These are phyloP conservation scores for Bombus balteatus DNA, from an alignment of 1,140 invertebrate genomes.

Conservation along the genomic window DNA sequence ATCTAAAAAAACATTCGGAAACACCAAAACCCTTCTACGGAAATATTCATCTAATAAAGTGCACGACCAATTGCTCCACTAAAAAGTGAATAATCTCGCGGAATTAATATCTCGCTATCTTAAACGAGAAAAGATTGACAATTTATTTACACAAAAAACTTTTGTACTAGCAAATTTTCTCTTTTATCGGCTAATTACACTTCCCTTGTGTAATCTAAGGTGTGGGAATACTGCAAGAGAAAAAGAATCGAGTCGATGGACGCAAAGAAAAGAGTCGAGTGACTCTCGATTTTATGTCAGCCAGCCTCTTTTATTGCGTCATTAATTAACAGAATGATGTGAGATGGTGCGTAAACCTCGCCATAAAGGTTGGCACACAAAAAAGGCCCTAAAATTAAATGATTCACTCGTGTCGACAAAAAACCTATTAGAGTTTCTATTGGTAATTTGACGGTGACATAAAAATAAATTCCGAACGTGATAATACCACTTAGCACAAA, in stretches of 20 bases:
- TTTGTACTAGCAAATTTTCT: background rate
- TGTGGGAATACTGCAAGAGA: background rate
- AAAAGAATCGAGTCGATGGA: constrained; percentile 5
- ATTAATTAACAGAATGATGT: constrained; percentile 53
- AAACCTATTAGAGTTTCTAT: constrained; percentile 35
- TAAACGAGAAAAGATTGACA: background rate
- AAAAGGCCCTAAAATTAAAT: constrained; percentile 37
- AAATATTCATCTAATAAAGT: background rate
- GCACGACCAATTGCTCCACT: background rate
- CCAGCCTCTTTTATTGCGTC: constrained; percentile 38
- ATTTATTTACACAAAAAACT: background rate
- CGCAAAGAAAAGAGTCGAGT: constrained; percentile 5
- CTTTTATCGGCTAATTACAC: background rate
- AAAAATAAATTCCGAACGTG: constrained; percentile 5
- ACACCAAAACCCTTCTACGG: background rate
- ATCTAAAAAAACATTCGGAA: background rate
- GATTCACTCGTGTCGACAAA: constrained; percentile 33
- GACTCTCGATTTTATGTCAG: constrained; percentile 42
- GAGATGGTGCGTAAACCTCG: constrained; percentile 43
- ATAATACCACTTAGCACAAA: background rate
- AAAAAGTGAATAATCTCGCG: background rate
- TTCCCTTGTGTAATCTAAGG: background rate
- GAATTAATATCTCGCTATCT: background rate
- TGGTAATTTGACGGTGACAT: constrained; percentile 15
- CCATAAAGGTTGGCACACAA: constrained; percentile 37